These are phyloP conservation scores for Oreocharis arfaki DNA, from an alignment of 2,113 vertebrate genomes.

Conservation along the genomic window DNA sequence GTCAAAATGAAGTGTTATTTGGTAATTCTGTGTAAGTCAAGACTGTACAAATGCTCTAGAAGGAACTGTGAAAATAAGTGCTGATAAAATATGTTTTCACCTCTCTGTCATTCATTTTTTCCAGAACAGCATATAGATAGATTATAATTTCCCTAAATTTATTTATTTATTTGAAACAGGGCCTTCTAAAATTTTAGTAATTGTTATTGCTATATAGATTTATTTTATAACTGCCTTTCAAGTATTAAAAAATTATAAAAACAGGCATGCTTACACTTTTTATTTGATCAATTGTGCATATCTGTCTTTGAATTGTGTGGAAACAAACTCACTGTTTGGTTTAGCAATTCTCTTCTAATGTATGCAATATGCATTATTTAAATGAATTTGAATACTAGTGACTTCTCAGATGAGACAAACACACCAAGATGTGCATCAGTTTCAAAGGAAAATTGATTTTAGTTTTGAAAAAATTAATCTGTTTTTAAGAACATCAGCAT, in stretches of 20 bases:
- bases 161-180: not conserved
- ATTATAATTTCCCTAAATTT: not conserved
- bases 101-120: not conserved
- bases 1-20: not conserved
- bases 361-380: not conserved
- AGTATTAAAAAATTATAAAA: not conserved
- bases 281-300: not conserved
- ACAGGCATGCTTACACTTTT: not conserved
- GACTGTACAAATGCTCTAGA: not conserved
- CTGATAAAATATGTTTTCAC: not conserved
- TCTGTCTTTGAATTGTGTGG: not conserved
- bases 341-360: not conserved
- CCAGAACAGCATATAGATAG: not conserved
- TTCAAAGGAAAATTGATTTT: not conserved
- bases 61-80: not conserved
- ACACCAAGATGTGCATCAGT: not conserved
- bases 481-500: not conserved
- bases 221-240: not conserved
- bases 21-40: not conserved
- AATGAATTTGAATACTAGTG: not conserved
- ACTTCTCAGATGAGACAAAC: not conserved
- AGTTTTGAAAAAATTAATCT: not conserved
- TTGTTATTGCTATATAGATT: not conserved
- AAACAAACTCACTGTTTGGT: not conserved
- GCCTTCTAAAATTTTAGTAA: not conserved